These are phyloP conservation scores for Sternotherus odoratus DNA, from an alignment of 2,797 vertebrate genomes.

Conservation along the genomic window DNA sequence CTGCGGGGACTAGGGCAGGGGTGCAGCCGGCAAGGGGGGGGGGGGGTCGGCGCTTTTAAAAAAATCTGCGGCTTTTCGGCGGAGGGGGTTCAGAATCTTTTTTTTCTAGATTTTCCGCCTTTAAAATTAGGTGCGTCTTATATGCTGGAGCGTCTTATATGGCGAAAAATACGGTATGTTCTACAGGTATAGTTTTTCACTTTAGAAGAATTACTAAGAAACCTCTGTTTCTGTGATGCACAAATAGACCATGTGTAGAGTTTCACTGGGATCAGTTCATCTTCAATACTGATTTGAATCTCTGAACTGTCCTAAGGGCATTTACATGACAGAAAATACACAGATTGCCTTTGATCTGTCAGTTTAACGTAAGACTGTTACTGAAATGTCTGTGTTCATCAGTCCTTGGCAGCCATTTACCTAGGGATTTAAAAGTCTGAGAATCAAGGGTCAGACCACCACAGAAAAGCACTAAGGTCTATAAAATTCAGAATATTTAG, in stretches of 20 bases:
- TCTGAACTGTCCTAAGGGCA: not conserved
- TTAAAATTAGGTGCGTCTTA: too few relatives aligned
- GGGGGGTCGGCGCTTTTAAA: too few relatives aligned
- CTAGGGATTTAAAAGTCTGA: constrained; percentile 29
- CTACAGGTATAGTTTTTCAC: not conserved
- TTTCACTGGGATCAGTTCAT: constrained; percentile 31
- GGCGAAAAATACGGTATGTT: too few relatives aligned
- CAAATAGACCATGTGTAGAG: not conserved
- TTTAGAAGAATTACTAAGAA: not conserved
- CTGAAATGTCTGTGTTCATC: constrained; percentile 51
- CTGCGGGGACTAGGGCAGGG: too few relatives aligned
- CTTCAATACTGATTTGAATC: constrained; percentile 28
- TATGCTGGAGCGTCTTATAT: too few relatives aligned
- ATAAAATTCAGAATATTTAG: not conserved
- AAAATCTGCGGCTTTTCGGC: too few relatives aligned
- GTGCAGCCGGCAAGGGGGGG: too few relatives aligned
- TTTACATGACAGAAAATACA: not conserved
- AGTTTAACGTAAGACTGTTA: constrained; percentile 43
- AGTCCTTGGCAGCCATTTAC: constrained; percentile 39
- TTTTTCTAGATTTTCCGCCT: too few relatives aligned
- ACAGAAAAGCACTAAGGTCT: not conserved
- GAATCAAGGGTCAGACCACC: not conserved
- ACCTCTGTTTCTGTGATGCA: not conserved
- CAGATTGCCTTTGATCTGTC: constrained; percentile 32
- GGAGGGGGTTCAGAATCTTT: too few relatives aligned